phyloP scores from a whole-genome alignment of 2,797 vertebrate species.

The Carcharodon carcharias region DNA sequence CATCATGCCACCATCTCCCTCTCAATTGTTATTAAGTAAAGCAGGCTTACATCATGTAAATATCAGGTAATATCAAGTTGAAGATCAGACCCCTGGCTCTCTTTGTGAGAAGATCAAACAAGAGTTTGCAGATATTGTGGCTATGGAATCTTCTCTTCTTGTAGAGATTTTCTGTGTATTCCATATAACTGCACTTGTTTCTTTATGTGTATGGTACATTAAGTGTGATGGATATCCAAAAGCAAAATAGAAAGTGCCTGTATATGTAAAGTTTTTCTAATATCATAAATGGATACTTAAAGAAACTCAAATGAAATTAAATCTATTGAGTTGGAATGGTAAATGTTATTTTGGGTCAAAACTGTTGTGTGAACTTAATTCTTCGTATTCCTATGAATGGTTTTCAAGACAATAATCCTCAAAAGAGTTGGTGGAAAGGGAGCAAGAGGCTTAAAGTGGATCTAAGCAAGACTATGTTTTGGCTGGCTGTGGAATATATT shows the following conservation, averaged over 20 bases:
- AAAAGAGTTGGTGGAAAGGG: background rate
- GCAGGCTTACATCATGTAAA: background rate
- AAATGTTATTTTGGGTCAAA: background rate
- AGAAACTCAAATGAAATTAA: background rate
- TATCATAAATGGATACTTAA: background rate
- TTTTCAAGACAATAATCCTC: background rate
- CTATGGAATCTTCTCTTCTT: slow-evolving; percentile 1
- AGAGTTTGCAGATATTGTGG: background rate
- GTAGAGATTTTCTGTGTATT: background rate
- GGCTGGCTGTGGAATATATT: background rate
- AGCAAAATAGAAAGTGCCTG: background rate
- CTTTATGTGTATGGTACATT: background rate
- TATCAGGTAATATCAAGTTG: background rate
- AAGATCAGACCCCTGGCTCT: background rate
- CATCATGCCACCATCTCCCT: no score
- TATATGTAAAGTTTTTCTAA: background rate
- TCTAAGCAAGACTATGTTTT: background rate
- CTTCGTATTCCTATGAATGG: background rate
- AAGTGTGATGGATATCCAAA: background rate
- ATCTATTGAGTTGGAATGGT: background rate
- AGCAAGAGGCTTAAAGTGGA: background rate
- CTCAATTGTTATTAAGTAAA: background rate
- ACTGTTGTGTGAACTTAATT: background rate
- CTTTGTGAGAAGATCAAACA: background rate
- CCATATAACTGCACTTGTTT: background rate